phyloP scores from a whole-genome alignment of 2,797 vertebrate genomes.

The Natrix natrix region DNA sequence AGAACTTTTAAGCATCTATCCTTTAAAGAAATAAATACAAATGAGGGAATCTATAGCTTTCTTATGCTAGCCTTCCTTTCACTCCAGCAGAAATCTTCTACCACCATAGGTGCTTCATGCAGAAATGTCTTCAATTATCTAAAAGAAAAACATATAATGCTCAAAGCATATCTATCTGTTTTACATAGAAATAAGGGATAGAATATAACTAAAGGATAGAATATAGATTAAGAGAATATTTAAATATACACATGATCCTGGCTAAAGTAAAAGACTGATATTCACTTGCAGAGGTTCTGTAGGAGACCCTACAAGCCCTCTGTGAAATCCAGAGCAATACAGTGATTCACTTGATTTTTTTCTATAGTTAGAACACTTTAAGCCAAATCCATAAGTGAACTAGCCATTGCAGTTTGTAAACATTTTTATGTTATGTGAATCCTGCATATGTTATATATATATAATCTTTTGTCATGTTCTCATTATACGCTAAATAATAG shows the following conservation, averaged over 20 bases:
- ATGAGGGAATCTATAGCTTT: neutral
- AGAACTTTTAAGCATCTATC: neutral
- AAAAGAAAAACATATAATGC: neutral
- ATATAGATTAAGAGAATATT: neutral
- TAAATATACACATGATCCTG: neutral
- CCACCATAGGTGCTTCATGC: neutral
- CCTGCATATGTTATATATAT: neutral
- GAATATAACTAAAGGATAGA: neutral
- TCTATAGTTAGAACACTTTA: neutral
- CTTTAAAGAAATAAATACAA: neutral
- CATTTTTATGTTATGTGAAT: neutral
- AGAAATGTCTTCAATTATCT: neutral
- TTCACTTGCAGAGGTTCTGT: neutral
- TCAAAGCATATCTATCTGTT: neutral
- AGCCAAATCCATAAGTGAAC: neutral
- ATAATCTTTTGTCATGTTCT: neutral
- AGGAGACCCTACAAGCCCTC: neutral
- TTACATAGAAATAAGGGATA: neutral
- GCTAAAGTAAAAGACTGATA: neutral
- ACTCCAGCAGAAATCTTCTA: neutral
- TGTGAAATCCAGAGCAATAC: neutral
- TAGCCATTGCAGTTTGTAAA: neutral
- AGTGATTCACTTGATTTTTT: neutral
- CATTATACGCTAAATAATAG: neutral
- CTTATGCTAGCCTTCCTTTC: neutral